Evolutionary conservation across 2,113 vertebrate genomes (phyloP), one percentile per base, ranked within the genome.

Genomic region (Octodon degus): DNA sequence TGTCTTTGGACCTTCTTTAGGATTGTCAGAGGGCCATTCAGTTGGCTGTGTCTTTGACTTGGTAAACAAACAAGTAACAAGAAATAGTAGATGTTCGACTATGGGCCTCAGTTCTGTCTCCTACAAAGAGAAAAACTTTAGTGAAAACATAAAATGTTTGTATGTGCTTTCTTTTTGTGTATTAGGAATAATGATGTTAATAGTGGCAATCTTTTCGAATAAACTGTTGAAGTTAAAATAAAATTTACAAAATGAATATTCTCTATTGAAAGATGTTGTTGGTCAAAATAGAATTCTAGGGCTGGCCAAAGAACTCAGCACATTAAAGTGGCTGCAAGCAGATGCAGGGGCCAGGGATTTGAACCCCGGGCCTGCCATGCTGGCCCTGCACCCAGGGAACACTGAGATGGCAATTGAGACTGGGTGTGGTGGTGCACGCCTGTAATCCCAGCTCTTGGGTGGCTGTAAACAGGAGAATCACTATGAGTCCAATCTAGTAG

Each of bases 151-250:
- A 65, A 91, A 68, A 74, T 2, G 22, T 13, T 63, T 93, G 70
- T 50, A 30, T 90, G 25, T 83, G 37, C 55, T 81, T 1, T 55
- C 12, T 37, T 60, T 93, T 37, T 83, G 25, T 62, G 27, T n/a
- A 72, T 84, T 77, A 60, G 11, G 68, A 93, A 40, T 67, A 79
- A 50, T 79, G 74, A 47, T 77, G 43, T 24, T 30, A 89, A 86
- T 72, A 34, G 60, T 83, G 14, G 1, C 0, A 55, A 25, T 30
- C 5, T 58, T 83, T 72, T 65, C 60, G 43, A 86, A 68, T 63
- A 74, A 82, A 93, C 79, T 70, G 24, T 12, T 77, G 84, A 96
- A 40, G n/a, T 82, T 76, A 92, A 91, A 62, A 17, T 55, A 30
- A 7, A 72, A 62, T 43, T 83, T 95, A 86, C n/a, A 63, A 30